A percentile compares a stretch with the other conserved stretches of the same genome.
phyloP scores from a whole-genome alignment of 2,797 vertebrate genomes.

The Epinephelus malabaricus region DNA sequence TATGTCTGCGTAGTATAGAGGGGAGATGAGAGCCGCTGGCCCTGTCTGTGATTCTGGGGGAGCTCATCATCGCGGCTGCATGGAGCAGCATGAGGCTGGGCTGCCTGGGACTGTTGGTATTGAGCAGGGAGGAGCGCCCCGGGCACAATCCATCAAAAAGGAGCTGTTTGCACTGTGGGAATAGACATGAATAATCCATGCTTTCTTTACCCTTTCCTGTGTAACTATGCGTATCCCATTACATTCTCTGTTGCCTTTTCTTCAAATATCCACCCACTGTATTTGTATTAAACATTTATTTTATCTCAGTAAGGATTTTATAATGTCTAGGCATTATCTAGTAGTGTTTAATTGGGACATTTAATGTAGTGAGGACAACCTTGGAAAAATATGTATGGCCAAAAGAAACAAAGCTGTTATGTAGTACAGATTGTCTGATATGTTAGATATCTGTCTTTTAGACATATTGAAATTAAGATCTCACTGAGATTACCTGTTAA shows the following conservation, averaged over 20 bases:
- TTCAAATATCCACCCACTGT: slow-evolving; percentile 49
- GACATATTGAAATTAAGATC: background rate
- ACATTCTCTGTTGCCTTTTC: slow-evolving; percentile 57
- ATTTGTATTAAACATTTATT: slow-evolving; percentile 50
- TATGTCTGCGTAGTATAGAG: slow-evolving; percentile 53
- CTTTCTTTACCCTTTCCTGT: slow-evolving; percentile 77
- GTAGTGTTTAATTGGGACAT: background rate
- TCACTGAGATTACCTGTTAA: background rate
- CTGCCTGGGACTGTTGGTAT: slow-evolving; percentile 82
- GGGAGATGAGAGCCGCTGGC: slow-evolving; percentile 71
- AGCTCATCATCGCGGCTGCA: slow-evolving; percentile 72
- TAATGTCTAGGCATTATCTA: background rate
- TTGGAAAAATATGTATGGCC: background rate
- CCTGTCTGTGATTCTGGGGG: slow-evolving; percentile 76
- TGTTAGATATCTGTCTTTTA: background rate
- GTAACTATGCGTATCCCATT: slow-evolving; percentile 62
- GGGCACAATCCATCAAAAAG: slow-evolving; percentile 86
- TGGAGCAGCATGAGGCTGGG: slow-evolving; percentile 64
- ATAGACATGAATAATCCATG: slow-evolving; percentile 89
- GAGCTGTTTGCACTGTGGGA: slow-evolving; percentile 81
- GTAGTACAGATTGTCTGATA: background rate
- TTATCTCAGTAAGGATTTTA: slow-evolving; percentile 5
- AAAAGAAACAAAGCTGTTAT: background rate
- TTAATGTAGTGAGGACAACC: background rate
- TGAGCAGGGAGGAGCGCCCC: slow-evolving; percentile 79